These are phyloP conservation scores for Esox lucius DNA, from an alignment of 2,797 vertebrate genomes.

Conservation along the genomic window DNA sequence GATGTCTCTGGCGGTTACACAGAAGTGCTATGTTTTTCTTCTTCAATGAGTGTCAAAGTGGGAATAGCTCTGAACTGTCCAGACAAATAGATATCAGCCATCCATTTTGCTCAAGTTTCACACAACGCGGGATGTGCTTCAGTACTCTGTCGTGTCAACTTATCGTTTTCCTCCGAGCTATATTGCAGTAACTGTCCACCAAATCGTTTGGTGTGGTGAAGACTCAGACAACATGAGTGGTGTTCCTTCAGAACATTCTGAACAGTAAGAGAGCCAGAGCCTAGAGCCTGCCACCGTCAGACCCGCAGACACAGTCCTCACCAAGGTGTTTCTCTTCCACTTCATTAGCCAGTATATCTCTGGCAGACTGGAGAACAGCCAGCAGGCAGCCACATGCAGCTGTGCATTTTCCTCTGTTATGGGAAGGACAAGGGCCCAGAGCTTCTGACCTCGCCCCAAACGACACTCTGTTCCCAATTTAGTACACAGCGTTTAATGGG, in stretches of 20 bases:
- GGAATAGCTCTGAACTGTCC: background rate
- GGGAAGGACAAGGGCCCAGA: slow-evolving; percentile 49
- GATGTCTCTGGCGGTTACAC: background rate
- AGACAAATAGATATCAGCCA: background rate
- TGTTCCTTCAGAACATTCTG: slow-evolving; percentile 22
- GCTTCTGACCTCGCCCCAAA: slow-evolving; percentile 20
- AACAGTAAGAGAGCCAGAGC: slow-evolving; percentile 32
- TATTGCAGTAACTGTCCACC: background rate
- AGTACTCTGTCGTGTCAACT: background rate
- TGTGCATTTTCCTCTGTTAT: slow-evolving; percentile 60
- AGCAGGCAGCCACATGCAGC: slow-evolving; percentile 57
- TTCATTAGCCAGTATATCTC: slow-evolving; percentile 57
- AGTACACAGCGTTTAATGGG: background rate
- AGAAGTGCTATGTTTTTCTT: background rate
- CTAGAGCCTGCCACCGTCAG: slow-evolving; percentile 18
- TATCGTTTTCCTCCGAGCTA: background rate
- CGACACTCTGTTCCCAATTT: background rate
- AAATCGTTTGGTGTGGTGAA: background rate
- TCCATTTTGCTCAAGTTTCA: background rate
- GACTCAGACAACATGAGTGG: too few species aligned
- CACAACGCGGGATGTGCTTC: background rate
- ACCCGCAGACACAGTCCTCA: slow-evolving; percentile 44
- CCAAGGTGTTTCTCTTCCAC: slow-evolving; percentile 65
- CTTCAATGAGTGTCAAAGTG: too few species aligned
- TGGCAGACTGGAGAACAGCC: slow-evolving; percentile 54